phyloP scores from a whole-genome alignment of 2,113 vertebrate species.

The Microcebus lehilahytsara region DNA sequence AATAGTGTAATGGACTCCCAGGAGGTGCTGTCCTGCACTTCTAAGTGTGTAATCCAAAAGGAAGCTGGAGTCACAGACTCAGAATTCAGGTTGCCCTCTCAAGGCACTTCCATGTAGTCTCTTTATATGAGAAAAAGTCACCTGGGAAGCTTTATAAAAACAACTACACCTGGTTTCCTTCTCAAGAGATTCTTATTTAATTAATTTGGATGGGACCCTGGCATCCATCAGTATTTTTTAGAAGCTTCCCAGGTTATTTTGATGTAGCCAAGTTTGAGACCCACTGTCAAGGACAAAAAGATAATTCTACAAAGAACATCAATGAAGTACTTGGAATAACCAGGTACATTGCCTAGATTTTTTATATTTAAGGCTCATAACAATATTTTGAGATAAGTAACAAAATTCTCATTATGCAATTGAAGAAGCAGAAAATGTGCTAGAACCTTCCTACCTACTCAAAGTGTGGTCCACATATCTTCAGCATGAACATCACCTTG shows the following conservation, averaged over 20 bases:
- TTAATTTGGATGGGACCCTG: neutral
- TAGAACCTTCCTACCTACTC: neutral
- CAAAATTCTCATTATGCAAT: neutral
- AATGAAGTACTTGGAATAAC: neutral
- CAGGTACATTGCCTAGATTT: neutral
- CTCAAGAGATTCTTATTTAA: neutral
- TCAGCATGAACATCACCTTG: neutral
- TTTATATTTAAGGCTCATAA: neutral
- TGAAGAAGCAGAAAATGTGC: neutral
- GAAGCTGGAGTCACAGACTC: neutral
- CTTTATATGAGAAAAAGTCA: neutral
- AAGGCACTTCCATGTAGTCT: neutral
- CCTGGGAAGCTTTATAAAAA: neutral
- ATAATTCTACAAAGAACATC: neutral
- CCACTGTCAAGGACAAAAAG: neutral
- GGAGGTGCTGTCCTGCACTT: neutral
- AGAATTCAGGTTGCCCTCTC: neutral
- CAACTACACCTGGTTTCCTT: neutral
- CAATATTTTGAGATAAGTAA: neutral
- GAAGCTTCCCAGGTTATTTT: neutral
- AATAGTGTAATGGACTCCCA: neutral
- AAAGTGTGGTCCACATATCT: fast-evolving
- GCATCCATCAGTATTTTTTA: neutral
- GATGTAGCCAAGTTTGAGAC: neutral
- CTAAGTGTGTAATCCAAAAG: neutral